Percentiles rank a stretch among this genome's conserved stretches.
Evolutionary conservation across 2,797 vertebrate genomes (phyloP).

Genomic region (Chrysocyon brachyurus): DNA sequence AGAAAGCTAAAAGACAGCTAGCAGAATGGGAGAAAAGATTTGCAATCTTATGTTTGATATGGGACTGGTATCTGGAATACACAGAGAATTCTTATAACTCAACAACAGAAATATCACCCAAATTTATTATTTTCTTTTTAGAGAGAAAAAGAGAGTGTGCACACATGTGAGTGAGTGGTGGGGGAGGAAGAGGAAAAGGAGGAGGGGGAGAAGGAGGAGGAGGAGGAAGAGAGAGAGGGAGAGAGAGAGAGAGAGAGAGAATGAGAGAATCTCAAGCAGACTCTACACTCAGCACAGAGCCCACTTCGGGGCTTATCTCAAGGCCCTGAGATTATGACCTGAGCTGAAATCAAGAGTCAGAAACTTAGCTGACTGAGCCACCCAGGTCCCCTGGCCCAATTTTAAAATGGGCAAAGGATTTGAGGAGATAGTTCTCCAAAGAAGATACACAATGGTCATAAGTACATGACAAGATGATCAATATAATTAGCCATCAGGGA

Average conservation of each 20-base stretch:
- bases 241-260: not conserved
- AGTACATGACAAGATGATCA: not conserved
- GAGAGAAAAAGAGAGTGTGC: not conserved
- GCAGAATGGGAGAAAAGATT: not conserved
- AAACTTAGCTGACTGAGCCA: not conserved
- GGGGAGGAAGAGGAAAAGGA: too few relatives aligned
- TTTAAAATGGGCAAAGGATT: not conserved
- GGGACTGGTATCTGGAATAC: not conserved
- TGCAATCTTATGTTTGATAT: not conserved
- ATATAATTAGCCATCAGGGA: not conserved
- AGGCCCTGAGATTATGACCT: not conserved
- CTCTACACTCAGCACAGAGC: not conserved
- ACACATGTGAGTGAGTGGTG: not conserved
- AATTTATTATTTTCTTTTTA: not conserved
- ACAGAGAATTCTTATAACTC: constrained; percentile 13
- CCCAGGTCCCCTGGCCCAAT: not conserved
- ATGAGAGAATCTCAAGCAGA: not conserved
- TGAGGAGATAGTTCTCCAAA: not conserved
- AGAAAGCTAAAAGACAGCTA: constrained; percentile 21
- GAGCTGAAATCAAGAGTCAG: not conserved
- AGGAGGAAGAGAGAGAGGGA: not conserved
- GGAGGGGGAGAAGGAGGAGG: too few relatives aligned
- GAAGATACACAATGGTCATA: not conserved
- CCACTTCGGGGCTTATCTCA: not conserved
- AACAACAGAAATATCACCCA: not conserved